Conservation (phyloP, 2,797 vertebrate genomes). For the Tachyglossus aculeatus region DNA sequence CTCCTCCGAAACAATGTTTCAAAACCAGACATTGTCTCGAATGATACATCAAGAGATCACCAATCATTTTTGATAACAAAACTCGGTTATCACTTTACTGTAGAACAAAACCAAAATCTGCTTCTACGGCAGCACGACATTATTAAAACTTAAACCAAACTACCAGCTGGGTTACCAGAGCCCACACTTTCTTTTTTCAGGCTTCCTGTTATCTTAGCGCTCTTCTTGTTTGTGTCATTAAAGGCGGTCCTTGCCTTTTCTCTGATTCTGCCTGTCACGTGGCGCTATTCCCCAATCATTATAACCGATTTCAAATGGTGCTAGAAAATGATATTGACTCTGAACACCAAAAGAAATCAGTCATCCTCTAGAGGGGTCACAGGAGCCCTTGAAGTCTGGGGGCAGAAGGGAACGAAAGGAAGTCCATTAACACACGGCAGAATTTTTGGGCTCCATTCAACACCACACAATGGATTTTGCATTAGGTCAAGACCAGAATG, state of each 20-base stretch:
- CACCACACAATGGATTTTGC: rapidly evolving
- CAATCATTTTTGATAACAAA: too few relatives aligned
- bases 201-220: not conserved
- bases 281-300: slow-evolving; percentile 88
- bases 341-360: slow-evolving; percentile 99
- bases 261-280: not conserved
- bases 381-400: not conserved
- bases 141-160: too few relatives aligned
- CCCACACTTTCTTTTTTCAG: too few relatives aligned
- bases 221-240: not conserved
- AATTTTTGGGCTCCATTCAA: not conserved
- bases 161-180: too few relatives aligned
- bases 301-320: slow-evolving; percentile 99
- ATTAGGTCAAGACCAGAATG: rapidly evolving
- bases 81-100: too few relatives aligned
- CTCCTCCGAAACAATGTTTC: too few relatives aligned
- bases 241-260: not conserved
- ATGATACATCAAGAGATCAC: too few relatives aligned
- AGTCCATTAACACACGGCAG: too few relatives aligned
- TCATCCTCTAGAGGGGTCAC: slow-evolving; percentile 92
- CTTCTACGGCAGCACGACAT: too few relatives aligned
- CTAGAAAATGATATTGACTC: slow-evolving; percentile 93
- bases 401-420: not conserved
- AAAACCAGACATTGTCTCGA: too few relatives aligned
- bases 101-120: too few relatives aligned